Conservation (phyloP, 1,140 invertebrate genomes). For the Reticulitermes speratus region DNA sequence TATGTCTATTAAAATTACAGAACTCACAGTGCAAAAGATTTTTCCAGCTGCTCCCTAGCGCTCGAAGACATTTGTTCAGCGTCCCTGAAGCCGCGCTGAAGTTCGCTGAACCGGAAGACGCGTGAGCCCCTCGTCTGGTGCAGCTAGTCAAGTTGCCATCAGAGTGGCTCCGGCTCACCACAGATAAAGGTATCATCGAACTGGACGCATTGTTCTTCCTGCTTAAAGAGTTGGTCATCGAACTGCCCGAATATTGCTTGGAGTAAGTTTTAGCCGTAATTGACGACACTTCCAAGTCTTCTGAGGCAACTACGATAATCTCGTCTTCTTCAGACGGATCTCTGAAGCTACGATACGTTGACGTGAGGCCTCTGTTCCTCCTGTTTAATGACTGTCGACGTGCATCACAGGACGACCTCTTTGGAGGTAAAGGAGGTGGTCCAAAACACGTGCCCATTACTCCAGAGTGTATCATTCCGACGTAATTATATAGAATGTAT, state of each 20-base stretch:
- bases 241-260: neutral
- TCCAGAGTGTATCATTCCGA: neutral
- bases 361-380: constrained; percentile 42
- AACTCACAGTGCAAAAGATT: constrained; percentile 30
- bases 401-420: constrained; percentile 44
- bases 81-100: neutral
- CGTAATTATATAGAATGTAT: neutral
- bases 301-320: constrained; percentile 50
- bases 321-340: constrained; percentile 50
- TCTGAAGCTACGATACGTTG: constrained; percentile 54
- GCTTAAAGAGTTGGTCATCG: constrained; percentile 31
- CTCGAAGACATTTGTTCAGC: constrained; percentile 25
- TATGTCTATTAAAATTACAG: too few species aligned
- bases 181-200: constrained; percentile 48
- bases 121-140: constrained; percentile 36
- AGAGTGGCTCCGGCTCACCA: constrained; percentile 44
- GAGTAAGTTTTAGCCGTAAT: constrained; percentile 23
- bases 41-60: constrained; percentile 31
- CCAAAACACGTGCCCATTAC: constrained; percentile 45
- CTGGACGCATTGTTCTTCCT: constrained; percentile 47
- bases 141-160: constrained; percentile 49
- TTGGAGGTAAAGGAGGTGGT: constrained; percentile 50
- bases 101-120: constrained; percentile 28
- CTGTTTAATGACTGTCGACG: constrained; percentile 39
- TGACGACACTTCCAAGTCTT: constrained; percentile 42